Evolutionary conservation across 2,888 invertebrate genomes (phyloP), one percentile per base, ranked within the genome.

Genomic region (Eupithecia exiguata): DNA sequence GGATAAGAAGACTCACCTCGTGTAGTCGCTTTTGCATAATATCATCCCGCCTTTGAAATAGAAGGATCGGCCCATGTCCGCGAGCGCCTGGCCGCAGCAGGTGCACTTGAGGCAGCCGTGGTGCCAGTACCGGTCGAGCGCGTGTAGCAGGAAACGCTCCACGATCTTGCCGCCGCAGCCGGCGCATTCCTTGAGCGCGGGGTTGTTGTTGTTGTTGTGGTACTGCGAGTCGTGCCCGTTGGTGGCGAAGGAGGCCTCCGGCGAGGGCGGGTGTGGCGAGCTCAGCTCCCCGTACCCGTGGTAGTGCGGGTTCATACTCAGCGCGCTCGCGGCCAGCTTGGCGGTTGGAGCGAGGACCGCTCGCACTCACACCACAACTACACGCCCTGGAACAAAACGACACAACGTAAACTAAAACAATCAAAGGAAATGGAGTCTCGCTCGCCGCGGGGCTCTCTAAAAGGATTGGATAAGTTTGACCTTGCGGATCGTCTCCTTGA

Each of bases 51-150:
- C 97, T 95, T 97, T 97, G 92, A 97, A 97, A 95, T 97, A 99
- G 95, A 98, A 99, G 87, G 98, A 97, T 81, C 96, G 95, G 79
- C 98, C 98, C 92, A 98, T 97, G 91, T 99, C 98, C 86, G 98
- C 98, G 83, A 99, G 95, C 90, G 97, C 97, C 81, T 97, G 97
- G 81, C 97, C 97, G 92, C 99, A 99, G 94, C 97, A 97, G 88
- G 97, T 96, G 95, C 99, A 99, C 95, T 98, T 99, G 86, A 99
- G 96, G 93, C 99, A 99, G 84, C 97, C 96, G 95, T 98, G 98
- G 95, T 99, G 99, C 99, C 99, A 99, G 94, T 98, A 98, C 91
- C 98, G 95, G 95, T 99, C 98, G 90, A 98, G 95, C 84, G 98
- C 98, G 94, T 97, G 97, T 81, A 99, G 96, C 82, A 98, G 96